Conservation (phyloP, 2,888 invertebrate species). For the Crematogaster levior region DNA sequence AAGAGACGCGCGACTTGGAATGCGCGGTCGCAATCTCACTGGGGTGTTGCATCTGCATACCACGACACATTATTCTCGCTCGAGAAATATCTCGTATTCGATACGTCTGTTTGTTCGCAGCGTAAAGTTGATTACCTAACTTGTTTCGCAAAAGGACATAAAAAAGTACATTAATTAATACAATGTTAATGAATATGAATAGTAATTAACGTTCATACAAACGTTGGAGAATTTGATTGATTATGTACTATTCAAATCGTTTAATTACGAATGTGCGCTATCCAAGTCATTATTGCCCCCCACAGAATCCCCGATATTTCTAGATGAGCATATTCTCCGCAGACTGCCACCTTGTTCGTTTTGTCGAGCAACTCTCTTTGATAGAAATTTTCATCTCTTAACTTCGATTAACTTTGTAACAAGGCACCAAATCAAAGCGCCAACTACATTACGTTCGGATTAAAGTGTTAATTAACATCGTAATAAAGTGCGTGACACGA, state of each 20-base stretch:
- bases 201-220: background rate
- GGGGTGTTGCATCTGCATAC: constrained; percentile 15
- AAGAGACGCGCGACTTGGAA: constrained; percentile 33
- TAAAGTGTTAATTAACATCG: constrained; percentile 35
- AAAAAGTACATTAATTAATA: background rate
- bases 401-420: constrained; percentile 30
- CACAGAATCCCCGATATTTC: background rate
- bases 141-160: background rate
- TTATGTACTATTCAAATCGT: background rate
- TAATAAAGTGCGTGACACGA: constrained; percentile 39
- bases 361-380: constrained; percentile 15
- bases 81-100: background rate
- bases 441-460: background rate
- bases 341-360: background rate
- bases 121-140: background rate
- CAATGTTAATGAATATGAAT: background rate
- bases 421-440: constrained; percentile 30
- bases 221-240: background rate
- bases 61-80: background rate
- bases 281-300: background rate
- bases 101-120: background rate
- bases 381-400: constrained; percentile 27
- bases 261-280: background rate
- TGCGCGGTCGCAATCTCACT: constrained; percentile 24
- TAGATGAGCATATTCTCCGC: background rate